Conservation (phyloP, 2,113 vertebrate species). For the Odocoileus hemionus region DNA sequence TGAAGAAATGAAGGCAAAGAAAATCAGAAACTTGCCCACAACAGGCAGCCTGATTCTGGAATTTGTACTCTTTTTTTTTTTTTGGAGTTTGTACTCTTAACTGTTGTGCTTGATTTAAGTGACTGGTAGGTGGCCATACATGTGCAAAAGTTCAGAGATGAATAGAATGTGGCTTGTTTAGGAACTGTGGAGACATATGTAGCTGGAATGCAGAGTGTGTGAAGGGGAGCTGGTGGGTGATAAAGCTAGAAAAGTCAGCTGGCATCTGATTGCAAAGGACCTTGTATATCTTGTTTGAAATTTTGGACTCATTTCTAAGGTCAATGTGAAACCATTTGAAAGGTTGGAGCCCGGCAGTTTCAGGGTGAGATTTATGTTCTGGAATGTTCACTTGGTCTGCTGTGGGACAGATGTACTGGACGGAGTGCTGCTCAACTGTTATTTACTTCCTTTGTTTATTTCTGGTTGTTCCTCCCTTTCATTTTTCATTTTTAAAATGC, state of each 20-base stretch:
- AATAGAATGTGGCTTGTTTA: not conserved
- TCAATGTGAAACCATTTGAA: slow-evolving; percentile 1
- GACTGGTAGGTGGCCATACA: not conserved
- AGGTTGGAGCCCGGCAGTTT: not conserved
- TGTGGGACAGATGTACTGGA: not conserved
- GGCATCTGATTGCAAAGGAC: not conserved
- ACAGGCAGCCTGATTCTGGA: not conserved
- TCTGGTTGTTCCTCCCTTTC: not conserved
- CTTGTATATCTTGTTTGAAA: not conserved
- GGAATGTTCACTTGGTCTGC: not conserved
- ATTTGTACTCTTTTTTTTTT: not conserved
- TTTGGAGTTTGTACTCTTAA: not conserved
- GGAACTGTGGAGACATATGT: not conserved
- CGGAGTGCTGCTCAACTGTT: not conserved
- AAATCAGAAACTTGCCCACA: not conserved
- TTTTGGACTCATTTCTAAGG: not conserved
- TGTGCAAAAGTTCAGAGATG: not conserved
- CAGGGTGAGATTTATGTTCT: not conserved
- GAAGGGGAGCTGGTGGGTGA: not conserved
- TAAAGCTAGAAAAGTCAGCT: not conserved
- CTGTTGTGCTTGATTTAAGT: not conserved
- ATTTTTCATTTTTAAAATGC: not conserved
- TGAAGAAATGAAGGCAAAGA: slow-evolving; percentile 5
- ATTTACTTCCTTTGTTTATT: not conserved
- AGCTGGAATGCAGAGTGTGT: not conserved